Conservation (phyloP, 2,113 vertebrate genomes). For the Apus apus region DNA sequence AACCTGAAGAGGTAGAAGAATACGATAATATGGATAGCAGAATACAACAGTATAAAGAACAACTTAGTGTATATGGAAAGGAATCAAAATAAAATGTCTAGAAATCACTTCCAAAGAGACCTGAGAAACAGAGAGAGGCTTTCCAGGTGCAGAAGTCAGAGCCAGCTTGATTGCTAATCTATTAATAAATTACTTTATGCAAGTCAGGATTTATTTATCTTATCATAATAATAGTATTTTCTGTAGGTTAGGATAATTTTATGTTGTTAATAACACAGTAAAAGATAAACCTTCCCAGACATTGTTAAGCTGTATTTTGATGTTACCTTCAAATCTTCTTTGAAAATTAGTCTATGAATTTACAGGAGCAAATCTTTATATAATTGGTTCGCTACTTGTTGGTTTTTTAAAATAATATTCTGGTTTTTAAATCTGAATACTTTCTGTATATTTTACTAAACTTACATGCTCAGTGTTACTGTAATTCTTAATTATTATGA, state of each 20-base stretch:
- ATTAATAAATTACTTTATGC: neutral
- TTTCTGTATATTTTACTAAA: neutral
- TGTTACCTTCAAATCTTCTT: neutral
- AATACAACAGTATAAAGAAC: neutral
- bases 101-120: neutral
- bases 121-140: neutral
- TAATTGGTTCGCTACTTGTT: neutral
- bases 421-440: neutral
- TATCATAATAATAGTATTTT: neutral
- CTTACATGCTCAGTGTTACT: neutral
- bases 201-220: neutral
- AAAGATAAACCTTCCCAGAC: neutral
- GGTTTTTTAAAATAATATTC: neutral
- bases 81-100: neutral
- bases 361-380: neutral
- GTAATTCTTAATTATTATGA: neutral
- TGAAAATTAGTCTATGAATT: neutral
- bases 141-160: neutral
- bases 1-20: neutral
- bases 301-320: neutral
- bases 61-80: neutral
- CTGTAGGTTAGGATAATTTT: neutral
- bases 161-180: neutral
- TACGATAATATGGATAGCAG: neutral
- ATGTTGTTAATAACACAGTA: neutral